Evolutionary conservation across 64 coral and sea anemone genomes (phyloP).

Genomic region (Hydrozoanthus tunicans): DNA sequence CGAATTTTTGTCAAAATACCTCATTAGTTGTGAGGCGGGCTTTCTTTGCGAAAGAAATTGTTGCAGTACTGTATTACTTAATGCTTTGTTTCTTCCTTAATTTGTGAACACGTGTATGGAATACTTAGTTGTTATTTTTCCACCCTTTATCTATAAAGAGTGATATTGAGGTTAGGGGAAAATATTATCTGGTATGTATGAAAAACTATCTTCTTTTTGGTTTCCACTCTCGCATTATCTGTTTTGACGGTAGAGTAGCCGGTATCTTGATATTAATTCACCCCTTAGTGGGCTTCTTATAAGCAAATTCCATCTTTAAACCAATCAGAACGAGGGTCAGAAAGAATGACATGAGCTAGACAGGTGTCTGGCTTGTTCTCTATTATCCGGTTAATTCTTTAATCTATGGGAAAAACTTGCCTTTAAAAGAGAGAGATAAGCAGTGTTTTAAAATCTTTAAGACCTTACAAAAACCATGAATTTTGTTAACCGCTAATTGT

Average conservation of each 20-base stretch:
- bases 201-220: not conserved
- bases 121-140: too few species aligned
- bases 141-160: too few species aligned
- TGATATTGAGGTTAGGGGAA: not conserved
- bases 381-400: not conserved
- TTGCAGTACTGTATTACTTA: not conserved
- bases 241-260: not conserved
- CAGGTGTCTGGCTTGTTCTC: not conserved
- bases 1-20: not conserved
- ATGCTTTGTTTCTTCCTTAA: too few species aligned
- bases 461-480: too few species aligned
- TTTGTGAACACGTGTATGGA: too few species aligned
- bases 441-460: too few species aligned
- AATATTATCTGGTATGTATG: not conserved
- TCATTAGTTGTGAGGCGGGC: not conserved
- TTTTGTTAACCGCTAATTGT: too few species aligned
- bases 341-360: not conserved
- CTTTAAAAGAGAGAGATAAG: not conserved
- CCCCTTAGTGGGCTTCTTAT: not conserved
- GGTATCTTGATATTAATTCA: not conserved
- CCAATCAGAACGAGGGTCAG: not conserved
- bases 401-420: not conserved
- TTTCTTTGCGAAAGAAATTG: not conserved
- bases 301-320: not conserved
- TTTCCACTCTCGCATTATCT: not conserved